A percentile compares a stretch with the other conserved stretches of the same genome.
Evolutionary conservation across 2,797 vertebrate species (phyloP).

Genomic region (Tachyglossus aculeatus): DNA sequence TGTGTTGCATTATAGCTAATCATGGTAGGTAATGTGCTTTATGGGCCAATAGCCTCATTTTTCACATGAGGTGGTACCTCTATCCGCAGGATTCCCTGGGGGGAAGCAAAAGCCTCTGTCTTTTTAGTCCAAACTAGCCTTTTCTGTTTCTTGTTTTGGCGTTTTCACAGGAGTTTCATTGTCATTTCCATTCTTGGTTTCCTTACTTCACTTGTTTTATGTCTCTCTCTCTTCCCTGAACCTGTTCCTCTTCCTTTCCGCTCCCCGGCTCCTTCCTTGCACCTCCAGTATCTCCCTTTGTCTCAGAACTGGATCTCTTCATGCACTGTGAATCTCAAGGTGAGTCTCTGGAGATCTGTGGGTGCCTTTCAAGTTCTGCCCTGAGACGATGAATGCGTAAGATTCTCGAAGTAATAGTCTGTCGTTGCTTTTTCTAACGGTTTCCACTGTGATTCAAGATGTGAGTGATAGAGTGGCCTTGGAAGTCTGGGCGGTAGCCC

Average conservation of each 20-base stretch:
- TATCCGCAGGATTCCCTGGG: constrained; percentile 6
- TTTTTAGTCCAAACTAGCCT: constrained; percentile 11
- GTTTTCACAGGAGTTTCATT: constrained; percentile 46
- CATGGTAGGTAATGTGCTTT: not conserved
- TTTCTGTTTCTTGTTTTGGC: not conserved
- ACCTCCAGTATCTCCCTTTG: constrained; percentile 86
- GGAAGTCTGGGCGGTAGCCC: not conserved
- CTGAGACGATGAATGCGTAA: too few species aligned
- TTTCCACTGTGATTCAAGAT: not conserved
- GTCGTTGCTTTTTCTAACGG: too few species aligned
- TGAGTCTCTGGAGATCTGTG: constrained; percentile 76
- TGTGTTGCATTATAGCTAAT: not conserved
- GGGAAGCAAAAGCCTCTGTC: not conserved
- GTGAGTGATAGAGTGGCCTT: not conserved
- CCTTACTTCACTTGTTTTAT: constrained; percentile 49
- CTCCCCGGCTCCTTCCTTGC: constrained; percentile 53
- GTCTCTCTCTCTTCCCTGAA: constrained; percentile 54
- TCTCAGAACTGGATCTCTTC: constrained; percentile 88
- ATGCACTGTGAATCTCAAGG: constrained; percentile 89
- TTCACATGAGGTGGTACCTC: constrained; percentile 9
- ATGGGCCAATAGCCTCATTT: not conserved
- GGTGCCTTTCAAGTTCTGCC: not conserved
- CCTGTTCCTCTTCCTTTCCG: constrained; percentile 54
- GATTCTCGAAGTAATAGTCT: too few species aligned
- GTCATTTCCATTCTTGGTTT: constrained; percentile 57